A percentile compares a stretch with the other conserved stretches of the same genome.
Conservation (phyloP, 2,888 invertebrate genomes). For the Onthophagus sagittarius region DNA sequence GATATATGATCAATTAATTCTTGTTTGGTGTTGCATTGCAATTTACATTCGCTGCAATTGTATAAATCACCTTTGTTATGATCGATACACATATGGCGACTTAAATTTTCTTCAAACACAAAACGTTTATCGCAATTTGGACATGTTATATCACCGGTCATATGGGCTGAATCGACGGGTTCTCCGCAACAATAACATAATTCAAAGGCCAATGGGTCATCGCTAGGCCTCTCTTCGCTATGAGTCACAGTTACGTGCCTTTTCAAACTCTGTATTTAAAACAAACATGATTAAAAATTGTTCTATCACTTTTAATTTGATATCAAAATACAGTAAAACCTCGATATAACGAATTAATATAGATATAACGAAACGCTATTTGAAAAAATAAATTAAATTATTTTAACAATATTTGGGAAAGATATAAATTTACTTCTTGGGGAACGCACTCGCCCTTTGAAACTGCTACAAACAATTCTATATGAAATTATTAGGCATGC, state of each 20-base stretch:
- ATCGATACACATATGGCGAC: constrained; percentile 64
- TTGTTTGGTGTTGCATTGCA: constrained; percentile 60
- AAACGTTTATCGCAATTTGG: constrained; percentile 69
- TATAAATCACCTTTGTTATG: constrained; percentile 62
- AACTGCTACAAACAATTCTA: no score
- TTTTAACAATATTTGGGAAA: no score
- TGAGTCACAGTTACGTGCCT: constrained; percentile 44
- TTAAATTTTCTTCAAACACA: constrained; percentile 61
- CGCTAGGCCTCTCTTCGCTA: constrained; percentile 33
- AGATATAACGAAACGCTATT: no score
- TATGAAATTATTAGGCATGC: no score
- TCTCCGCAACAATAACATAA: constrained; percentile 59
- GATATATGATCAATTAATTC: constrained; percentile 64
- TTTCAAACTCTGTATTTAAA: constrained; percentile 41
- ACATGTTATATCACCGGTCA: constrained; percentile 54
- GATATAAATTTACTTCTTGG: no score
- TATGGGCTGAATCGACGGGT: constrained; percentile 50
- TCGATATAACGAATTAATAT: no score
- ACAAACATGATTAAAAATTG: no score
- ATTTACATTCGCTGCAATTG: constrained; percentile 63
- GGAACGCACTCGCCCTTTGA: no score
- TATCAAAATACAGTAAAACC: no score
- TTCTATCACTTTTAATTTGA: not conserved
- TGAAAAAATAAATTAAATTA: no score
- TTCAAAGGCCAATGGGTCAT: constrained; percentile 45